These are phyloP conservation scores for Aplodontia rufa DNA, from an alignment of 2,113 vertebrate genomes.

Conservation along the genomic window DNA sequence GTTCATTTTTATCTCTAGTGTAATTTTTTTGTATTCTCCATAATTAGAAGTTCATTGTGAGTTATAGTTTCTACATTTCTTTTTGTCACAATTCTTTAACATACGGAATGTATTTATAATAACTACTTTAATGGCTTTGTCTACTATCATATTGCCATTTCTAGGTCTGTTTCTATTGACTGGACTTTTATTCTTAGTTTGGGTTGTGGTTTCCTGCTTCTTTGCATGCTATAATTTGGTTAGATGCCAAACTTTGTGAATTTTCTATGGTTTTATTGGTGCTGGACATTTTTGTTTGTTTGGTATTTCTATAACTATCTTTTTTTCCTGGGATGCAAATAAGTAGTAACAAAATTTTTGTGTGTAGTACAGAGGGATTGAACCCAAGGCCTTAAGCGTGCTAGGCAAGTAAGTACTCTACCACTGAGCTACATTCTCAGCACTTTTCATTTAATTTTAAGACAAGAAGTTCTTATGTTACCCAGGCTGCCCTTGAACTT, in stretches of 20 bases:
- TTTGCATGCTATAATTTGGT: not conserved
- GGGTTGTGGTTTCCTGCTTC: not conserved
- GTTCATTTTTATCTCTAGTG: not conserved
- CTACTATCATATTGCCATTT: not conserved
- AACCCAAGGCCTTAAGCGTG: too few relatives aligned
- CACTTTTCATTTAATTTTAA: too few relatives aligned
- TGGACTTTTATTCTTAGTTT: not conserved
- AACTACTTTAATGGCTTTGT: not conserved
- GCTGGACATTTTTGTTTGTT: not conserved
- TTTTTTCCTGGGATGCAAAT: not conserved
- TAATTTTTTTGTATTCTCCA: not conserved
- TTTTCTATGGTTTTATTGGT: not conserved
- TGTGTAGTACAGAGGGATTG: too few relatives aligned
- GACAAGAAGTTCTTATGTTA: not conserved
- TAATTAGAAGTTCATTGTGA: not conserved
- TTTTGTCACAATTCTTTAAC: too few relatives aligned
- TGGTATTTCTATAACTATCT: not conserved
- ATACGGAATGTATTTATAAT: too few relatives aligned
- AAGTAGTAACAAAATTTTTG: not conserved
- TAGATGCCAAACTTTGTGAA: not conserved
- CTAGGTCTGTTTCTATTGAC: not conserved
- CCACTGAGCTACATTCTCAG: too few relatives aligned
- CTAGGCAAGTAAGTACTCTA: too few relatives aligned
- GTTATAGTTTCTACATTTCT: too few relatives aligned
- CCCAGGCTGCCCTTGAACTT: not conserved